Evolutionary conservation across 35 echinoderm and acorn worm species (phyloP).

Genomic region (Lytechinus pictus): DNA sequence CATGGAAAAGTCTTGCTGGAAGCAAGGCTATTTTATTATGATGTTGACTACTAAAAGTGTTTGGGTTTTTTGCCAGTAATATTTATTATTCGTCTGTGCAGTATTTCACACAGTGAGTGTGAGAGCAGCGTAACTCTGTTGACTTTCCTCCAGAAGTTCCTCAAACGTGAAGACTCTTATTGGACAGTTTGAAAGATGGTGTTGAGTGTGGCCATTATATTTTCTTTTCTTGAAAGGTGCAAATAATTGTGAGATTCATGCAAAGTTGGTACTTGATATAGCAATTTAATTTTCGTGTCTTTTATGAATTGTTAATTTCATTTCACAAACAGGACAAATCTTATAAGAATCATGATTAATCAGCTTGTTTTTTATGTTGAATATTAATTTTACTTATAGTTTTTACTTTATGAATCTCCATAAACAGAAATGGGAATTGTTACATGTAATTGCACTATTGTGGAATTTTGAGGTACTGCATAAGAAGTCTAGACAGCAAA

Average conservation of each 20-base stretch:
- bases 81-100: conserved; percentile 51
- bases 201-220: neutral
- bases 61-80: conserved; percentile 23
- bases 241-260: neutral
- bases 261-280: neutral
- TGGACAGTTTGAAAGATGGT: neutral
- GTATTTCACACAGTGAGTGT: neutral
- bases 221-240: neutral
- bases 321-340: neutral
- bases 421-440: neutral
- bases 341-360: neutral
- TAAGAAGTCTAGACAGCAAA: neutral
- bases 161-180: neutral
- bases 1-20: neutral
- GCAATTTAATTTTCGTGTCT: neutral
- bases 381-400: neutral
- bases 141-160: neutral
- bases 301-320: neutral
- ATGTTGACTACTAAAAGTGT: neutral
- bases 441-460: neutral
- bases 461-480: neutral
- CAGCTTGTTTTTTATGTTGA: neutral
- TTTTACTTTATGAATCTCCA: neutral
- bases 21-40: neutral
- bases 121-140: neutral